Evolutionary conservation across 2,113 vertebrate species (phyloP), one percentile per base, ranked within the genome.

Genomic region (Carassius gibelio): DNA sequence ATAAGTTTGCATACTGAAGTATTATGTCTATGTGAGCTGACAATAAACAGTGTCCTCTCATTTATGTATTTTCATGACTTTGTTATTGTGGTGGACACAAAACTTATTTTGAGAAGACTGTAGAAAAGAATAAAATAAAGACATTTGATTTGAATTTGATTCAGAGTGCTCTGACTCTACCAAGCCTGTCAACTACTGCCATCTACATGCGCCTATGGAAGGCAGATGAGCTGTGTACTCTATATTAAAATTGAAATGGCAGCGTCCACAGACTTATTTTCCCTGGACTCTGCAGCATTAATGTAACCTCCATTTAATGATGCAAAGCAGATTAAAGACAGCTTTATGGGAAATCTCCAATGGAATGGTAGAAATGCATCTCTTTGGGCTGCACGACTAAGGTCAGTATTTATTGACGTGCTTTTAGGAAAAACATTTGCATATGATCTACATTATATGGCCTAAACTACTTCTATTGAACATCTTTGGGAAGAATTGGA

Each of bases 311-410:
- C 59, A 75, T 89, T 55, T 85, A 75, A 72, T 30, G 69, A 74
- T 77, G 87, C 36, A 88, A 92, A 90, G 89, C 88, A 90, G 89
- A 90, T 91, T 90, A 87, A 83, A 83, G 0, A 83, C 17, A 88
- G 68, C 75, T 77, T 71, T 84, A 86, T 79, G 45, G 75, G 71
- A 68, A 78, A 71, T 74, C 42, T 87, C 52, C 45, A 76, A 36
- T 45, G 38, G 23, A 84, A 14, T 57, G 59, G 42, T 64, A 14
- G 38, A 72, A 57, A 50, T 74, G 62, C 26, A 62, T 42, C 10
- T 50, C 48, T 30, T 19, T 52, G 7, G 5, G 17, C 62, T 62
- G 57, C 15, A 14, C n/a, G 19, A 23, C 19, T 62, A 19, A 13
- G 30, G 76, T 13, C 30, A 55, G n/a, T 61, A 61, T 9, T 61